Evolutionary conservation across 2,797 vertebrate genomes (phyloP).

Genomic region (Chanos chanos): DNA sequence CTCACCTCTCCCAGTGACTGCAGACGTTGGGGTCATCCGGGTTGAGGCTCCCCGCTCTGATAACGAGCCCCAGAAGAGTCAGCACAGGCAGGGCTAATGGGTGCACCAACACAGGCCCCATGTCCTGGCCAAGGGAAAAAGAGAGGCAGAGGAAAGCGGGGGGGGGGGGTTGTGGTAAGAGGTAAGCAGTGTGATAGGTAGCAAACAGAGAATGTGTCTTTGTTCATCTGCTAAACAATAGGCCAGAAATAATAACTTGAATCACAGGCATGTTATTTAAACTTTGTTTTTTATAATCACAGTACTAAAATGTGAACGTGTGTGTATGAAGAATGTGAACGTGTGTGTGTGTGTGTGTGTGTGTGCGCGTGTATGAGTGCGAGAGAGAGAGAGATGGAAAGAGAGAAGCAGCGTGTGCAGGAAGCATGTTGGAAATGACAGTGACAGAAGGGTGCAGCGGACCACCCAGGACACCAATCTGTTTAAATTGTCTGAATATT

Average conservation of each 20-base stretch:
- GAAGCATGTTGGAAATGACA: slow-evolving; percentile 43
- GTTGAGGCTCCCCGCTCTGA: slow-evolving; percentile 76
- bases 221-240: slow-evolving; percentile 14
- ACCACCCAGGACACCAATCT: slow-evolving; percentile 46
- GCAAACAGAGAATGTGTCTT: slow-evolving; percentile 5
- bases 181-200: not conserved
- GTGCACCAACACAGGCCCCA: slow-evolving; percentile 63
- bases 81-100: slow-evolving; percentile 57
- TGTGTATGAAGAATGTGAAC: no score
- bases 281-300: no score
- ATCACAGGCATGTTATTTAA: no score
- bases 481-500: slow-evolving; percentile 58
- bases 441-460: slow-evolving; percentile 46
- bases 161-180: not conserved
- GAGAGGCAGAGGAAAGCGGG: slow-evolving; percentile 19
- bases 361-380: not conserved
- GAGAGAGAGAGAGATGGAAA: no score
- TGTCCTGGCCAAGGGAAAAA: slow-evolving; percentile 52
- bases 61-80: slow-evolving; percentile 65
- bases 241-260: no score
- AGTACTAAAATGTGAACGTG: slow-evolving; percentile 43
- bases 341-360: not conserved
- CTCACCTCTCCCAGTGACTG: slow-evolving; percentile 91
- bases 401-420: not conserved
- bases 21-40: slow-evolving; percentile 97